These are phyloP conservation scores for Phodopus roborovskii DNA, from an alignment of 2,113 vertebrate genomes.

Conservation along the genomic window DNA sequence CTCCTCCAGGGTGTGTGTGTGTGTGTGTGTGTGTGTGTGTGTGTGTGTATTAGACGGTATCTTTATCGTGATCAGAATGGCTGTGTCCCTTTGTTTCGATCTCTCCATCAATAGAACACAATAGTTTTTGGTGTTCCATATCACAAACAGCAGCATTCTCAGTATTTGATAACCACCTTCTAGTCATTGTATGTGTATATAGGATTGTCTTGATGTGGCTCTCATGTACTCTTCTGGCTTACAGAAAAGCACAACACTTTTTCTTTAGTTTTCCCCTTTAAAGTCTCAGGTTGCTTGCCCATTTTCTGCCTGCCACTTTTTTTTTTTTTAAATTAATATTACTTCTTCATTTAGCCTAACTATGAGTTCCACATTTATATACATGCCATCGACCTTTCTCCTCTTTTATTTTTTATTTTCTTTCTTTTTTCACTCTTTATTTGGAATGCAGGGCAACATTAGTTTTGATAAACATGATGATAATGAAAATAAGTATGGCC, in stretches of 20 bases:
- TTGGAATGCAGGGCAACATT: too few relatives aligned
- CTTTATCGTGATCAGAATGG: background rate
- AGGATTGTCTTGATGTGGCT: background rate
- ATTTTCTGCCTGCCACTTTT: background rate
- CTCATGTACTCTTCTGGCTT: background rate
- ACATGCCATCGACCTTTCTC: constrained; percentile 10
- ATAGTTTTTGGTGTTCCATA: background rate
- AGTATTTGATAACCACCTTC: background rate
- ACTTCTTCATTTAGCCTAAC: background rate
- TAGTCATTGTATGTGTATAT: background rate
- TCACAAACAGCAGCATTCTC: background rate
- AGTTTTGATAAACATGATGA: too few relatives aligned
- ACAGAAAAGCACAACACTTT: background rate
- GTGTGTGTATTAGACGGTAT: too few relatives aligned
- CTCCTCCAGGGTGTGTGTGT: background rate
- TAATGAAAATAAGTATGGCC: too few relatives aligned
- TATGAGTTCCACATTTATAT: background rate
- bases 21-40: too few relatives aligned
- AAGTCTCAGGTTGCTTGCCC: background rate
- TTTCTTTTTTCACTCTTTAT: too few relatives aligned
- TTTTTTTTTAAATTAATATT: background rate
- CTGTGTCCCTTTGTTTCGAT: background rate
- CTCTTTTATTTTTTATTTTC: background rate
- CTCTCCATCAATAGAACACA: background rate
- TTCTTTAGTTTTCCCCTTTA: constrained; percentile 28